Conservation (phyloP, 2,113 vertebrate species). For the Mormoops blainvillei region DNA sequence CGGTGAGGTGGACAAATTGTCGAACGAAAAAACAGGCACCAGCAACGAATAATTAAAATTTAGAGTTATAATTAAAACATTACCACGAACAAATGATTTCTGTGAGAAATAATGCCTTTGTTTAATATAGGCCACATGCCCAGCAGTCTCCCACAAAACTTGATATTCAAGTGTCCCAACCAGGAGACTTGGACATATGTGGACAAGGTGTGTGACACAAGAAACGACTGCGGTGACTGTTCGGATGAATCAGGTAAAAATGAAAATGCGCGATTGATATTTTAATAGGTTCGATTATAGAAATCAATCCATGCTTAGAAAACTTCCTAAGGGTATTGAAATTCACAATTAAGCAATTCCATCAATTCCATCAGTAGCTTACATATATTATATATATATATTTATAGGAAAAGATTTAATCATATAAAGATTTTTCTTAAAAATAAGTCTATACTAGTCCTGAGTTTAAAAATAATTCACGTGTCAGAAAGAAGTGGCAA, state of each 20-base stretch:
- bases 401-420: not conserved
- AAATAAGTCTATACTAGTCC: not conserved
- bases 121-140: constrained; percentile 46
- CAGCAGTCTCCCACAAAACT: constrained; percentile 48
- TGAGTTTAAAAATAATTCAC: not conserved
- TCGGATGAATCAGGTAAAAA: constrained; percentile 65
- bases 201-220: constrained; percentile 55
- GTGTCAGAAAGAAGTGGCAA: not conserved
- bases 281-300: not conserved
- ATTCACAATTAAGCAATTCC: not conserved
- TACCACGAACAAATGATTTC: not conserved
- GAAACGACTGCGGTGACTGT: constrained; percentile 62
- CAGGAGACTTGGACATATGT: constrained; percentile 55
- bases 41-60: not conserved
- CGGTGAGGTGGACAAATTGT: not conserved
- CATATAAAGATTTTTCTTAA: not conserved
- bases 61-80: not conserved
- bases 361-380: not conserved
- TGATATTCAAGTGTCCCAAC: constrained; percentile 58
- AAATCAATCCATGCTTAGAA: not conserved
- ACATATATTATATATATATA: not conserved
- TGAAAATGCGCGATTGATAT: not conserved
- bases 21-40: not conserved
- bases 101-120: constrained; percentile 27
- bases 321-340: not conserved